Evolutionary conservation across 2,888 invertebrate species (phyloP).

Genomic region (Endomychus coccineus): DNA sequence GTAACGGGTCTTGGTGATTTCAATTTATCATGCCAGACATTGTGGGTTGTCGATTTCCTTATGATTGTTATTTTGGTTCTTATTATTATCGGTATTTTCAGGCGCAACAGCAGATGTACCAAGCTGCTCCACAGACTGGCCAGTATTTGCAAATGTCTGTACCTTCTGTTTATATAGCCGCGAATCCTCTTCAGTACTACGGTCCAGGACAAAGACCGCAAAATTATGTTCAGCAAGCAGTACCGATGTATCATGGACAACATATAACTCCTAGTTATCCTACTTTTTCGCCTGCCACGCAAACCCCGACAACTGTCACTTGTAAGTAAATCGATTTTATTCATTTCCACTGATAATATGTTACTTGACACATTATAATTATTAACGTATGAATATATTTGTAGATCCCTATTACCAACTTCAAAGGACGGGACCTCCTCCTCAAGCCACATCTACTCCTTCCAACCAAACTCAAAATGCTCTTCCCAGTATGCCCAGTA

Average conservation of each 20-base stretch:
- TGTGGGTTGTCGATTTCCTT: too few relatives aligned
- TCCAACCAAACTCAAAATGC: conserved; percentile 22
- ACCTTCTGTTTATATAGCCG: conserved; percentile 18
- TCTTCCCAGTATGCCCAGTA: conserved; percentile 13
- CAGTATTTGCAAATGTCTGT: conserved; percentile 22
- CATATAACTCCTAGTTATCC: too few relatives aligned
- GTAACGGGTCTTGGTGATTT: too few relatives aligned
- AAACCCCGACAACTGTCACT: conserved; percentile 19
- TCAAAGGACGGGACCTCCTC: conserved; percentile 21
- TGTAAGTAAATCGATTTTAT: conserved; percentile 20
- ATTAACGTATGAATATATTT: background rate
- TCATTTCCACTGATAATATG: background rate
- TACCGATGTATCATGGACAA: conserved; percentile 19
- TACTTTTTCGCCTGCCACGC: too few relatives aligned
- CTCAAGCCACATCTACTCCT: conserved; percentile 20
- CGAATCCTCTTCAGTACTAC: conserved; percentile 23
- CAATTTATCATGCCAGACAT: too few relatives aligned
- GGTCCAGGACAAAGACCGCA: conserved; percentile 20
- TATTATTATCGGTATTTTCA: too few relatives aligned
- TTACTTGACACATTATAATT: background rate
- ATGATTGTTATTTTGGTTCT: too few relatives aligned
- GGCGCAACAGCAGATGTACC: conserved; percentile 20
- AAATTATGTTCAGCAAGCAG: conserved; percentile 21
- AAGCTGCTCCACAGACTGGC: conserved; percentile 13
- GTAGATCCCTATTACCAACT: conserved; percentile 14